Percentiles rank a stretch among this genome's conserved stretches.
phyloP scores from a whole-genome alignment of 1,140 invertebrate genomes.

The Epicauta chinensis region DNA sequence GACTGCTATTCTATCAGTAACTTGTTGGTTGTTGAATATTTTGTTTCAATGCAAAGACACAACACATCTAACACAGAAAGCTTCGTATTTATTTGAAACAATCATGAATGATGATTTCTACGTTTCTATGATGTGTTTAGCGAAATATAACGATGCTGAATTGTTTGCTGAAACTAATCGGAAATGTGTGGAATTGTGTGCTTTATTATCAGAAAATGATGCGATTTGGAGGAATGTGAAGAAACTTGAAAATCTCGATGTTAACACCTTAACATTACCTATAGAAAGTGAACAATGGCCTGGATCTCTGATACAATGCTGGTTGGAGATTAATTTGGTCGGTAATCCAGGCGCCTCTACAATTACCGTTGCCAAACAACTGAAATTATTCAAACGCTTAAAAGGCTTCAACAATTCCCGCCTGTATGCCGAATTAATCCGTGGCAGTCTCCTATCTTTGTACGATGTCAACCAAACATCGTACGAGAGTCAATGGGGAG shows the following conservation, averaged over 20 bases:
- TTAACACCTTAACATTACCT: slow-evolving; percentile 52
- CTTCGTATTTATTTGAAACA: slow-evolving; percentile 59
- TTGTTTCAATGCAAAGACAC: slow-evolving; percentile 50
- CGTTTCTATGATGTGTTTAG: slow-evolving; percentile 75
- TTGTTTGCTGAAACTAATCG: slow-evolving; percentile 59
- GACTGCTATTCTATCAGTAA: slow-evolving; percentile 65
- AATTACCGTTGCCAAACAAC: slow-evolving; percentile 68
- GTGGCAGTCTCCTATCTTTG: slow-evolving; percentile 82
- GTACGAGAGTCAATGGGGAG: slow-evolving; percentile 82
- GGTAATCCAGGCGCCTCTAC: slow-evolving; percentile 72
- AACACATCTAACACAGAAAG: slow-evolving; percentile 62
- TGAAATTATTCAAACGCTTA: slow-evolving; percentile 75
- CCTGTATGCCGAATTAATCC: slow-evolving; percentile 82
- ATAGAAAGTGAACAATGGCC: slow-evolving; percentile 57
- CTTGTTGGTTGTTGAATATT: slow-evolving; percentile 77
- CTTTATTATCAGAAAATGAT: slow-evolving; percentile 45
- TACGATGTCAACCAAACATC: slow-evolving; percentile 68
- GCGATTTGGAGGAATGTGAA: slow-evolving; percentile 46
- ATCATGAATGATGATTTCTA: slow-evolving; percentile 70
- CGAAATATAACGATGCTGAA: slow-evolving; percentile 48
- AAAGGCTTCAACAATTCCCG: slow-evolving; percentile 58
- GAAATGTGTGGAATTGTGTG: slow-evolving; percentile 66
- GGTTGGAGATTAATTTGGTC: slow-evolving; percentile 61
- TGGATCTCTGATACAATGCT: slow-evolving; percentile 67
- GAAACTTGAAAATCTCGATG: slow-evolving; percentile 53